Conservation (phyloP, 2,113 vertebrate genomes). For the Redunca redunca region DNA sequence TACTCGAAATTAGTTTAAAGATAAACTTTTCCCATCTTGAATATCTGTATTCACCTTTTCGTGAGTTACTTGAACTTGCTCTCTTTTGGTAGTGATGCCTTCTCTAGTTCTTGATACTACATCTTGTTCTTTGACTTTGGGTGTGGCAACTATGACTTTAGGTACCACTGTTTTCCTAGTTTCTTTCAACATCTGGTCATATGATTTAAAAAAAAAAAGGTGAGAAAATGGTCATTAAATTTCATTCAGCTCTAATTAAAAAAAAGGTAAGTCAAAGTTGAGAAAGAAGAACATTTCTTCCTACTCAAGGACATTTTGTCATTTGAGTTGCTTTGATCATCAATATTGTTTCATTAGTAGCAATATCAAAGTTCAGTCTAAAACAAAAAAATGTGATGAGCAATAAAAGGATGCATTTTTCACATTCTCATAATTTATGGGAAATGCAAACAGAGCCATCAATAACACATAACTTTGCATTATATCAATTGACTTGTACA, state of each 20-base stretch:
- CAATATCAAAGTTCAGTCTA: not conserved
- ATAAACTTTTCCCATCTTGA: not conserved
- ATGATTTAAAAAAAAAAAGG: conserved; percentile 45
- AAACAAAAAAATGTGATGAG: not conserved
- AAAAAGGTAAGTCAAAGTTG: not conserved
- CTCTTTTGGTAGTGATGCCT: conserved; percentile 75
- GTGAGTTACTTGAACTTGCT: conserved; percentile 80
- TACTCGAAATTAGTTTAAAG: conserved; percentile 49
- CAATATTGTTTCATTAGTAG: not conserved
- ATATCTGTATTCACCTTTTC: conserved; percentile 82
- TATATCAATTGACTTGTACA: not conserved
- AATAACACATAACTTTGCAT: not conserved
- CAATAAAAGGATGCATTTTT: not conserved
- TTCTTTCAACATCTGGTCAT: conserved; percentile 81
- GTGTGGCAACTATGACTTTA: conserved; percentile 80
- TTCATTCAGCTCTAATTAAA: not conserved
- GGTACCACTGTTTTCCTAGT: conserved; percentile 80
- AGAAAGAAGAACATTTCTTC: conserved; percentile 12
- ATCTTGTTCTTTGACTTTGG: conserved; percentile 81
- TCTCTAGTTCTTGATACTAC: conserved; percentile 77
- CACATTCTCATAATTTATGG: not conserved
- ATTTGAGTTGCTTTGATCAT: not conserved
- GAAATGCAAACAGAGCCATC: not conserved
- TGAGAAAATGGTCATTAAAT: conserved; percentile 46
- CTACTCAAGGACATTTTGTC: not conserved